phyloP scores from a whole-genome alignment of 2,113 vertebrate genomes.

The Rhabdornis inornatus region DNA sequence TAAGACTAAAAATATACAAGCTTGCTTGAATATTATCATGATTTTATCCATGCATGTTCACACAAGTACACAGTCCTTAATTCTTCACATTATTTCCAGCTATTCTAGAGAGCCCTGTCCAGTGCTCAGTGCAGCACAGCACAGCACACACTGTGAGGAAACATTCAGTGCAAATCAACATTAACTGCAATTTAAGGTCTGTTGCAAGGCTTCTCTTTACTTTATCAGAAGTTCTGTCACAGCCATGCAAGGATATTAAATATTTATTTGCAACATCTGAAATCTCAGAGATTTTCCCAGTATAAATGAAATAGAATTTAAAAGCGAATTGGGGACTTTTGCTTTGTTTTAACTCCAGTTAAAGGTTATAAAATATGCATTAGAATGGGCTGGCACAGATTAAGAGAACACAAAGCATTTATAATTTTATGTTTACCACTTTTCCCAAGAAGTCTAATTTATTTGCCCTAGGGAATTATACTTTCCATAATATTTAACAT shows the following conservation, averaged over 20 bases:
- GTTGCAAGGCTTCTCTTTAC: background rate
- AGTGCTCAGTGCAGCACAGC: background rate
- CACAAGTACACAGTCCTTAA: background rate
- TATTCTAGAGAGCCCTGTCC: background rate
- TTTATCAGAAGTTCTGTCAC: background rate
- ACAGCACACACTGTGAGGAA: background rate
- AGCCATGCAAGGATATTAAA: background rate
- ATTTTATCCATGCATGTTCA: conserved; percentile 17
- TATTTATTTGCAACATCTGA: conserved; percentile 5
- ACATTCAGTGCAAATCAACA: background rate
- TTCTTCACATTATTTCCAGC: background rate
- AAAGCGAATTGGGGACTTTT: background rate
- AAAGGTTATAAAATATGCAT: conserved; percentile 46
- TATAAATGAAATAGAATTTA: conserved; percentile 24
- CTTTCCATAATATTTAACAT: conserved; percentile 53
- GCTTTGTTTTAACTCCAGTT: conserved; percentile 44
- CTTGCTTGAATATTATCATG: conserved; percentile 7
- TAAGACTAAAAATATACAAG: conserved; percentile 39
- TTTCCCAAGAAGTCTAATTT: conserved; percentile 57
- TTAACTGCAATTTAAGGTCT: background rate
- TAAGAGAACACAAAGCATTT: conserved; percentile 55
- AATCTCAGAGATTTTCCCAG: conserved; percentile 15
- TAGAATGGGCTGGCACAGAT: conserved; percentile 46
- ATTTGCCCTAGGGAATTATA: conserved; percentile 26
- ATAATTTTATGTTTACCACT: conserved; percentile 44